Conservation (phyloP, 2,113 vertebrate genomes). For the Epinephelus cyanopodus region DNA sequence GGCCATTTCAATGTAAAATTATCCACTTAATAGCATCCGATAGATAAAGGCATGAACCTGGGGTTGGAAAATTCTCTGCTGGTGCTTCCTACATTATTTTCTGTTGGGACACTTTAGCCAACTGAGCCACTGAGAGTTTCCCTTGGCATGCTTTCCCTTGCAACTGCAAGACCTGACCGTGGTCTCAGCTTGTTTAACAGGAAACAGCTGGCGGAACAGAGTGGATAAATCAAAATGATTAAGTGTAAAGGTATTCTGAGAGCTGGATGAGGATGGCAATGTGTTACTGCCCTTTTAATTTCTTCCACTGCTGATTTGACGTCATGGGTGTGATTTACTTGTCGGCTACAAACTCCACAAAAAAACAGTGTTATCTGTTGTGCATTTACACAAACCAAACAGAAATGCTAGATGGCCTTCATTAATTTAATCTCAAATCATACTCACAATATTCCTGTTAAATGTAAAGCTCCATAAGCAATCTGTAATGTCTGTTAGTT, state of each 20-base stretch:
- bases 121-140: neutral
- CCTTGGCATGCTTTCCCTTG: neutral
- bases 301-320: too few species aligned
- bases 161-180: neutral
- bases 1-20: neutral
- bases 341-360: neutral
- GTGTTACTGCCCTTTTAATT: too few species aligned
- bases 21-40: neutral
- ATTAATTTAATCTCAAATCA: neutral
- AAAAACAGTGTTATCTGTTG: too few species aligned
- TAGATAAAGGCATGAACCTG: neutral
- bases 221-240: neutral
- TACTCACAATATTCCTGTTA: neutral
- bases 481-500: neutral
- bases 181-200: constrained; percentile 3
- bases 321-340: too few species aligned
- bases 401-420: neutral
- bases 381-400: neutral
- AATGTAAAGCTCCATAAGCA: neutral
- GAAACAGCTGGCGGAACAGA: neutral
- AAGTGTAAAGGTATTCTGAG: neutral
- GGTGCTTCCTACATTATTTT: constrained; percentile 1
- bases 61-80: neutral
- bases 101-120: neutral
- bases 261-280: neutral